A percentile compares a stretch with the other conserved stretches of the same genome.
Conservation (phyloP, 2,888 invertebrate genomes). For the Galeruca laticollis region DNA sequence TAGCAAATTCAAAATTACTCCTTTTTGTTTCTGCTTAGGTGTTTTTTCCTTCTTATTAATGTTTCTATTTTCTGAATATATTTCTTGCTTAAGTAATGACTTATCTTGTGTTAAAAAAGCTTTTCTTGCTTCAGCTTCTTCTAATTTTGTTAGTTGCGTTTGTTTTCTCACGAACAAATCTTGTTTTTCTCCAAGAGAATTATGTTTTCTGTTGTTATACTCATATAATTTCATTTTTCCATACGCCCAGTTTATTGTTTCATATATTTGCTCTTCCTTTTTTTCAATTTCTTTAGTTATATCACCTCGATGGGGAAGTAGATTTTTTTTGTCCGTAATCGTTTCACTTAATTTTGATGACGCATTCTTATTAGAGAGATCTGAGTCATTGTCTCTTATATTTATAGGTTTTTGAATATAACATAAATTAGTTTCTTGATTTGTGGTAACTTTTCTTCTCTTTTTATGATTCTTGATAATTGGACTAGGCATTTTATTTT, state of each 20-base stretch:
- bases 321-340: neutral
- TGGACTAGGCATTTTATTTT: neutral
- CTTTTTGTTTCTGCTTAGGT: neutral
- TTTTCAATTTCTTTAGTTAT: slow-evolving; percentile 1
- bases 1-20: neutral
- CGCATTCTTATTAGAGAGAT: neutral
- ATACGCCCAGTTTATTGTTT: slow-evolving; percentile 2
- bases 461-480: neutral
- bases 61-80: neutral
- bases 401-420: neutral
- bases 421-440: slow-evolving; percentile 2
- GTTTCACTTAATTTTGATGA: neutral
- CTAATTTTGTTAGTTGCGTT: neutral
- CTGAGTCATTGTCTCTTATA: neutral
- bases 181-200: neutral
- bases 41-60: neutral
- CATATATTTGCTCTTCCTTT: slow-evolving; percentile 7
- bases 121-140: neutral
- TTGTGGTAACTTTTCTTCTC: neutral
- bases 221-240: neutral
- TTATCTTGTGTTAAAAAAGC: too few relatives aligned
- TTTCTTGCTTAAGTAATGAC: too few relatives aligned
- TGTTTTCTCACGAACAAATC: too few relatives aligned
- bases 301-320: neutral
- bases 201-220: neutral